Evolutionary conservation across 2,797 vertebrate species (phyloP).

Genomic region (Notolabrus celidotus): DNA sequence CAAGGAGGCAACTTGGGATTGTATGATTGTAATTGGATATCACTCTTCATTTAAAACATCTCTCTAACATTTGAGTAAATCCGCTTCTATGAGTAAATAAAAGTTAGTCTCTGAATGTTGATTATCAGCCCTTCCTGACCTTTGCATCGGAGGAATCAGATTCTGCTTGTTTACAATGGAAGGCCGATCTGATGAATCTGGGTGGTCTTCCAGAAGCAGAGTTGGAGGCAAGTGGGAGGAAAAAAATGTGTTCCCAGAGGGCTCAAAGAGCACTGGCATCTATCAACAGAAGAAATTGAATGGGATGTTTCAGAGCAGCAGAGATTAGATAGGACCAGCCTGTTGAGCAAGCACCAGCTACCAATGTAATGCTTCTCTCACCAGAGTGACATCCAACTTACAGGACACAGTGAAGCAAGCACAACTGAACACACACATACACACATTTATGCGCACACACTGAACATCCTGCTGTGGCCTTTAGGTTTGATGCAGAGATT

Average conservation of each 20-base stretch:
- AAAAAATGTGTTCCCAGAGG: constrained; percentile 62
- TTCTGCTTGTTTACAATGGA: constrained; percentile 61
- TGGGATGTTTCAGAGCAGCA: constrained; percentile 70
- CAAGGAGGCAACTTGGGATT: constrained; percentile 1
- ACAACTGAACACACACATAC: constrained; percentile 12
- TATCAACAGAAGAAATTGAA: constrained; percentile 79
- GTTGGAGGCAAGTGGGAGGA: constrained; percentile 40
- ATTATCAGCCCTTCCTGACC: constrained; percentile 66
- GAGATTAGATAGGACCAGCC: constrained; percentile 73
- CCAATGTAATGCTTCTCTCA: constrained; percentile 52
- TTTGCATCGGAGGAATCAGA: constrained; percentile 67
- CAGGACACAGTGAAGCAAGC: constrained; percentile 37
- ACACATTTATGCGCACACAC: not conserved
- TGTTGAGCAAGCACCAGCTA: constrained; percentile 67
- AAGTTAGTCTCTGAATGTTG: constrained; percentile 36
- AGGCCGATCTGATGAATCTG: constrained; percentile 64
- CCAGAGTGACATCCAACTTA: constrained; percentile 54
- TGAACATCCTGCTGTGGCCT: constrained; percentile 34
- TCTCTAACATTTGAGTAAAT: constrained; percentile 4
- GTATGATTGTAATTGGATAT: constrained; percentile 49
- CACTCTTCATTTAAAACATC: constrained; percentile 47
- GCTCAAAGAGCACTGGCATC: constrained; percentile 75
- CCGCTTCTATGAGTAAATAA: not conserved
- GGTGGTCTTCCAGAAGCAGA: constrained; percentile 56
- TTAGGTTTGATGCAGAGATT: constrained; percentile 36